Evolutionary conservation across 2,113 vertebrate genomes (phyloP).

Genomic region (Caracal caracal): DNA sequence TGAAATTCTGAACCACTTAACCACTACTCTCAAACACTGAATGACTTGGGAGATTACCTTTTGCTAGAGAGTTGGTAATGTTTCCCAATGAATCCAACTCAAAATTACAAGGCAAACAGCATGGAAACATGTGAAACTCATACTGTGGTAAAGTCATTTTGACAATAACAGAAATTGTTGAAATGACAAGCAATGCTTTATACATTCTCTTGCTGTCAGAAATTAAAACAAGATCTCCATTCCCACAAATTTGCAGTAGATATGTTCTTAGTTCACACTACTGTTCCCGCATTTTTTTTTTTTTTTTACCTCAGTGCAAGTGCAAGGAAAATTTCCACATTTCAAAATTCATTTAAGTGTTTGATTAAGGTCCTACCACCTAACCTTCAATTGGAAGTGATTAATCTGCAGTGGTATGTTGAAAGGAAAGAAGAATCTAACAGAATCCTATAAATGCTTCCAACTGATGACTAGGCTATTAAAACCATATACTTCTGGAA

Average conservation of each 20-base stretch:
- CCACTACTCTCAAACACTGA: neutral
- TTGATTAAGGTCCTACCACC: neutral
- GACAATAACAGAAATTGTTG: neutral
- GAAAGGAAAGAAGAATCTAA: neutral
- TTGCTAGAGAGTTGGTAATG: neutral
- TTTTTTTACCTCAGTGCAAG: neutral
- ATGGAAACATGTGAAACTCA: neutral
- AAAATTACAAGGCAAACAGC: constrained; percentile 1
- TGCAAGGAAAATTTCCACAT: neutral
- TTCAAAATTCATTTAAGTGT: constrained; percentile 36
- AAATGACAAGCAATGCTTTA: constrained; percentile 29
- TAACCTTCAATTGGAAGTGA: neutral
- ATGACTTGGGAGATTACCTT: neutral
- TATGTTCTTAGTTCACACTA: neutral
- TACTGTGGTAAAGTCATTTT: neutral
- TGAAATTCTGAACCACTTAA: neutral
- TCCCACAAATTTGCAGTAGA: neutral
- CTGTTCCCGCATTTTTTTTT: neutral
- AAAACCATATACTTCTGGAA: neutral
- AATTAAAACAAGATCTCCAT: neutral
- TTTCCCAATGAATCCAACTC: constrained; percentile 14
- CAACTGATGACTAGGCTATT: neutral
- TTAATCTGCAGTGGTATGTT: neutral
- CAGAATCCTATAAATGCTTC: constrained; percentile 29
- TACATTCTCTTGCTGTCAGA: neutral